Evolutionary conservation across 2,888 invertebrate species (phyloP).

Genomic region (Apeira syringaria): DNA sequence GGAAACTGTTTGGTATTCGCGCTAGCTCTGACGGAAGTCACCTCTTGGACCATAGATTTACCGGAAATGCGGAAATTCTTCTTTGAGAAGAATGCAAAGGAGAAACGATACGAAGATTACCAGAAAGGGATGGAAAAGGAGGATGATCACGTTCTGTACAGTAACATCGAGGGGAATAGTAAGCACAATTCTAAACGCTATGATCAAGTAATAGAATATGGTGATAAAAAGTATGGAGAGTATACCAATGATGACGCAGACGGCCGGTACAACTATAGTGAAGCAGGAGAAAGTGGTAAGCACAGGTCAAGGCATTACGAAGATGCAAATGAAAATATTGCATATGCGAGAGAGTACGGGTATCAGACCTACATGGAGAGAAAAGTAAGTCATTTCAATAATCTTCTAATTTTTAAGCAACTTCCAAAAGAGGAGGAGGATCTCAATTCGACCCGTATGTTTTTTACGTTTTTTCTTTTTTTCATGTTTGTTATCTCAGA

Average conservation of each 20-base stretch:
- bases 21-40: slow-evolving; percentile 42
- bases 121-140: slow-evolving; percentile 10
- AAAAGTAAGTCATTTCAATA: slow-evolving; percentile 55
- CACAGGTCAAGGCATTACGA: slow-evolving; percentile 40
- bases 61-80: slow-evolving; percentile 57
- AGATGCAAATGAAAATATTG: slow-evolving; percentile 31
- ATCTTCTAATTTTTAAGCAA: too few species aligned
- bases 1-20: slow-evolving; percentile 34
- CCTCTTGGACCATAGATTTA: slow-evolving; percentile 67
- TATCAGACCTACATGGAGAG: slow-evolving; percentile 61
- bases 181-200: slow-evolving; percentile 41
- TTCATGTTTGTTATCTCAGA: too few species aligned
- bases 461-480: too few species aligned
- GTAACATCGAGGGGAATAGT: slow-evolving; percentile 49
- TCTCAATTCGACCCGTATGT: too few species aligned
- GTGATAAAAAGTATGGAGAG: background rate
- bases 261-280: slow-evolving; percentile 39
- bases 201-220: slow-evolving; percentile 28
- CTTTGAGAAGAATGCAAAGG: slow-evolving; percentile 42
- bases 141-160: slow-evolving; percentile 32
- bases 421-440: too few species aligned
- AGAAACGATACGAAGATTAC: slow-evolving; percentile 13
- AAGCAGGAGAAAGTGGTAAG: slow-evolving; percentile 46
- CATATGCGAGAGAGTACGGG: slow-evolving; percentile 52
- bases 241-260: slow-evolving; percentile 6